Percentiles rank a stretch among this genome's conserved stretches.
Evolutionary conservation across 2,888 invertebrate genomes (phyloP).

Genomic region (Lepidonotus clava): DNA sequence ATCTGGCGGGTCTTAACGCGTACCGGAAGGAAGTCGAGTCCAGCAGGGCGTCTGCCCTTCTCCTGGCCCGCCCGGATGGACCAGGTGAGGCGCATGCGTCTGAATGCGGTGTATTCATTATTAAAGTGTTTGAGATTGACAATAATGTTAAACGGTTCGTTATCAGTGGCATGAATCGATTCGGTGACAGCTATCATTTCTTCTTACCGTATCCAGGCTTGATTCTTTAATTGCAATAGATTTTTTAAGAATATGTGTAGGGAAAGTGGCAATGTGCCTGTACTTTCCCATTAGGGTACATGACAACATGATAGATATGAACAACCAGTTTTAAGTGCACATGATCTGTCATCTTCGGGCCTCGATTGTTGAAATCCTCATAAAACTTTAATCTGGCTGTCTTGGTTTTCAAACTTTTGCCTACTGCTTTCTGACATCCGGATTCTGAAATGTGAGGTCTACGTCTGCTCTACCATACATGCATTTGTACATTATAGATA

Average conservation of each 20-base stretch:
- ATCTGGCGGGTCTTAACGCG: constrained; percentile 69
- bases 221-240: neutral
- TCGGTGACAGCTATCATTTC: too few relatives aligned
- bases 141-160: too few relatives aligned
- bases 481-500: too few relatives aligned
- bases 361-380: neutral
- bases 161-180: too few relatives aligned
- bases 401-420: neutral
- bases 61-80: constrained; percentile 72
- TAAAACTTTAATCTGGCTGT: neutral
- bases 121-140: too few relatives aligned
- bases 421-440: too few relatives aligned
- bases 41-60: constrained; percentile 75
- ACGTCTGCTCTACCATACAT: too few relatives aligned
- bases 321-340: neutral
- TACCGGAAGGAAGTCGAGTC: constrained; percentile 66
- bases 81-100: too few relatives aligned
- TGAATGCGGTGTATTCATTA: too few relatives aligned
- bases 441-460: too few relatives aligned
- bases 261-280: neutral
- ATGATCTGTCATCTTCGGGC: neutral
- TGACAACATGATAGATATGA: neutral
- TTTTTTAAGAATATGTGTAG: neutral
- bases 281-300: neutral
- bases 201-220: neutral